These are phyloP conservation scores for Nasua narica DNA, from an alignment of 2,797 vertebrate genomes.

Conservation along the genomic window DNA sequence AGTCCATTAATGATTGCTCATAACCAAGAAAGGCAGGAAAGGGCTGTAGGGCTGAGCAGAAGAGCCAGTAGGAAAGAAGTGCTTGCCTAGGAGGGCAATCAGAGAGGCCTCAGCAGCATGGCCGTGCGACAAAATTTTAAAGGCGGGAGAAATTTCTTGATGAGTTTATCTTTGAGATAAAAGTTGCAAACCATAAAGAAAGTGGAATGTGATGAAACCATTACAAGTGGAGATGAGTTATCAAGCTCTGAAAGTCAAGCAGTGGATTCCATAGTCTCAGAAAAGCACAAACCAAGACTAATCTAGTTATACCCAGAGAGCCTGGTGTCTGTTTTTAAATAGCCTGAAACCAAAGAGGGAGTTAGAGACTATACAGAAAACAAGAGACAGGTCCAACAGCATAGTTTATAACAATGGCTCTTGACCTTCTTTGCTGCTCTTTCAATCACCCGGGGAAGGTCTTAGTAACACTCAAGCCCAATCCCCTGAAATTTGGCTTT, in stretches of 20 bases:
- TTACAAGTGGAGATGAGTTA: not conserved
- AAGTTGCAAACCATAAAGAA: constrained; percentile 19
- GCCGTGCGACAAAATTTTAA: not conserved
- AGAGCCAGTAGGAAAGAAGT: not conserved
- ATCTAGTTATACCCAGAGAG: not conserved
- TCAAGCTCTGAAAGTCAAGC: not conserved
- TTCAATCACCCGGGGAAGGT: not conserved
- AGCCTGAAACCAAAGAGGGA: not conserved
- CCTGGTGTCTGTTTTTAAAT: not conserved
- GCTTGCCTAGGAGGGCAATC: not conserved
- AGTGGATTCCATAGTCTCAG: not conserved
- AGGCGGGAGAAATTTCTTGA: not conserved
- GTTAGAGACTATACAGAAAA: not conserved
- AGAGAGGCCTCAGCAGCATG: not conserved
- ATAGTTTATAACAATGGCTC: not conserved
- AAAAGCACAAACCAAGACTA: not conserved
- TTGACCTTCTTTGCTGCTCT: not conserved
- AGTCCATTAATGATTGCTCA: not conserved
- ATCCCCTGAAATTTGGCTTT: not conserved
- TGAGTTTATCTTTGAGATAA: not conserved
- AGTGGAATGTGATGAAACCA: not conserved
- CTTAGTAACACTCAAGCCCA: not conserved
- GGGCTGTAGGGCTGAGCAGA: not conserved
- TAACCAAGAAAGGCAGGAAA: not conserved
- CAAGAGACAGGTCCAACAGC: not conserved